These are phyloP conservation scores for Apteryx mantelli DNA, from an alignment of 2,113 vertebrate species.

Conservation along the genomic window DNA sequence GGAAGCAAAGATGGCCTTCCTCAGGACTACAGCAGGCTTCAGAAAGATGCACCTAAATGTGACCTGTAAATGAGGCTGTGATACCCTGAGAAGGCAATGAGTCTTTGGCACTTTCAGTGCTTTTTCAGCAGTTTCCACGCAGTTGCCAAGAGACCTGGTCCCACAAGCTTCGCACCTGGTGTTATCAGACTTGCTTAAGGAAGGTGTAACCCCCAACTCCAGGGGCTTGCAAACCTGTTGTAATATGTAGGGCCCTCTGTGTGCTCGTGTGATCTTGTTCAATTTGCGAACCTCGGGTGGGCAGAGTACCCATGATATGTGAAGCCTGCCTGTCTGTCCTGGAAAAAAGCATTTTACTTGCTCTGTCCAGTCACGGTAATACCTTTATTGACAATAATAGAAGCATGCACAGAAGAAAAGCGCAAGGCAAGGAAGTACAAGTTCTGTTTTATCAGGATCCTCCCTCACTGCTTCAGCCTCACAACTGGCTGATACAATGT, in stretches of 20 bases:
- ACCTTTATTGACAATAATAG: background rate
- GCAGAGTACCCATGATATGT: background rate
- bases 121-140: background rate
- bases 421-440: background rate
- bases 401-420: background rate
- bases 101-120: background rate
- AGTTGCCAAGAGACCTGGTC: background rate
- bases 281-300: background rate
- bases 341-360: rapidly evolving
- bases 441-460: background rate
- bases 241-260: background rate
- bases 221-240: background rate
- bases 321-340: background rate
- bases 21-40: background rate
- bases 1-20: background rate
- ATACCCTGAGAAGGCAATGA: background rate
- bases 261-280: background rate
- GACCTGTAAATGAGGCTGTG: background rate
- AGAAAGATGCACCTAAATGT: background rate
- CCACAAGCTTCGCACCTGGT: background rate
- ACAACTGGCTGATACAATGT: background rate
- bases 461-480: background rate
- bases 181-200: background rate
- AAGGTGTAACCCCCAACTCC: background rate
- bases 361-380: background rate